Base-by-base conservation (phyloP, 2,113 vertebrate species). In the Poeciliopsis turrubarensis region DNA sequence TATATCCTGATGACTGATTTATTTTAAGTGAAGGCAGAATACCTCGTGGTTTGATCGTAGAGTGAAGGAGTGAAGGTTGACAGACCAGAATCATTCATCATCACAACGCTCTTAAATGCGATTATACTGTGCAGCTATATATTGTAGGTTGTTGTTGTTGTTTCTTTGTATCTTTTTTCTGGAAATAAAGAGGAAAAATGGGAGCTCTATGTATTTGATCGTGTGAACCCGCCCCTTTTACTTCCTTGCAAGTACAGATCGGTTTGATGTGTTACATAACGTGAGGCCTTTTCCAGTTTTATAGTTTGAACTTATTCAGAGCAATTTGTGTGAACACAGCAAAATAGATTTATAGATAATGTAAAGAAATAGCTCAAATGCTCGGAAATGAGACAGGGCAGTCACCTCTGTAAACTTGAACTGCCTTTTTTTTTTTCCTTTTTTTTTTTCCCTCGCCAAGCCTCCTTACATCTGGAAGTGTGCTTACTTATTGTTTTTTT, bases 211-310 rank as follows among this genome's bases (percentile, higher is more conserved):
- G 81, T 85, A 88, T 89, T 89, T 86, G 79, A 85, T 79, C 71
- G 51, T 77, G 66, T 84, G 68, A 91, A 88, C 85, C 90, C 89
- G 77, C 89, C 87, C 90, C 87, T 86, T 89, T 61, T 84, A 75
- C 86, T 85, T 90, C 87, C 89, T 89, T 86, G 79, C 82, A 73
- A 90, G 84, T 64, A 83, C 73, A 85, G 84, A 88, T 89, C 87
- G 76, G 74, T 90, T 91, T 88, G 82, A 90, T 83, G 76, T 87
- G 79, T 90, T 92, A 88, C 91, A 87, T 92, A 91, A 89, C 89
- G 61, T 44, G 66, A 86, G 77, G 71, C 80, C 81, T 82, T 79
- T 41, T 27, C 75, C 75, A 85, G 67, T 80, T 86, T 77, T 75
- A 30, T 26, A 66, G 44, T 68, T 41, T 63, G 70, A 51, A 64